Evolutionary conservation across 2,888 invertebrate genomes (phyloP).

Genomic region (Lasioglossum marginatum): DNA sequence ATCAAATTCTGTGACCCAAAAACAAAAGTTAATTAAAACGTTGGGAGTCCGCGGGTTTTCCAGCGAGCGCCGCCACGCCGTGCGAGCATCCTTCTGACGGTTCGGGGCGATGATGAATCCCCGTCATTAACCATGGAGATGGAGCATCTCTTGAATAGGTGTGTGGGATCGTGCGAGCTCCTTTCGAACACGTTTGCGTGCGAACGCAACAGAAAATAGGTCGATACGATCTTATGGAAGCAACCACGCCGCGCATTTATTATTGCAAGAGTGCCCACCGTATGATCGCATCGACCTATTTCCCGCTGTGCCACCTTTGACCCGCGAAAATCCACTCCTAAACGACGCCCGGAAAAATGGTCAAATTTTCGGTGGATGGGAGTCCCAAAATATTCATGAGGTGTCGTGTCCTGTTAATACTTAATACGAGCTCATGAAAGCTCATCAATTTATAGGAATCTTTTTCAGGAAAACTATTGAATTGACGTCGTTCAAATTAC

Average conservation of each 20-base stretch:
- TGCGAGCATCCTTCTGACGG: constrained; percentile 24
- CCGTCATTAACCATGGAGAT: constrained; percentile 30
- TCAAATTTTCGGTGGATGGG: background rate
- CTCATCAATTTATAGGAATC: too few relatives aligned
- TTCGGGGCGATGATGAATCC: constrained; percentile 27
- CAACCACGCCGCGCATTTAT: constrained; percentile 36
- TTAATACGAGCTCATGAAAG: too few relatives aligned
- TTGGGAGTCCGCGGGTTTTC: background rate
- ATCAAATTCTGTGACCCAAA: constrained; percentile 33
- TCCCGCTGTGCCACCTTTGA: constrained; percentile 13
- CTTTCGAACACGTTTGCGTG: constrained; percentile 24
- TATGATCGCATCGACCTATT: constrained; percentile 51
- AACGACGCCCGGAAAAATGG: background rate
- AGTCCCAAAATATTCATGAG: background rate
- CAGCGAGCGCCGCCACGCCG: background rate
- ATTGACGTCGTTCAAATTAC: too few relatives aligned
- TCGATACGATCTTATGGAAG: constrained; percentile 52
- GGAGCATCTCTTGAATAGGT: constrained; percentile 25
- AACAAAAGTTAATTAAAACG: constrained; percentile 40
- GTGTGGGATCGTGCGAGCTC: constrained; percentile 10
- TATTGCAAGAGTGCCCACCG: constrained; percentile 41
- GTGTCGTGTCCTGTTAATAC: too few relatives aligned
- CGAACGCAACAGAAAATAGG: constrained; percentile 42
- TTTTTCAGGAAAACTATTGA: too few relatives aligned
- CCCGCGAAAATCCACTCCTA: constrained; percentile 12